Conservation (phyloP, 2,888 invertebrate species). For the Leptinotarsa rubiginosa region DNA sequence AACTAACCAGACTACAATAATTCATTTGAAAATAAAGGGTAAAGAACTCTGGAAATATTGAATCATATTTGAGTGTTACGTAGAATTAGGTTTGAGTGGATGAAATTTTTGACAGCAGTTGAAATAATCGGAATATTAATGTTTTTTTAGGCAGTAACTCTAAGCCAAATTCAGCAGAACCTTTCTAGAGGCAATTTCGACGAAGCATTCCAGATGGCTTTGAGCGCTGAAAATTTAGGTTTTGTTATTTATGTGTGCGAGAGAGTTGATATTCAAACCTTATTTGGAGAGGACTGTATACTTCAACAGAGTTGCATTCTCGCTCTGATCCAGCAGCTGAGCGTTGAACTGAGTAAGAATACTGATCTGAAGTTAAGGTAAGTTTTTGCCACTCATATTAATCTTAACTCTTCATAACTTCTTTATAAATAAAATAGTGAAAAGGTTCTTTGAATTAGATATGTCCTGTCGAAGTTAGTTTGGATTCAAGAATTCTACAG, state of each 20-base stretch:
- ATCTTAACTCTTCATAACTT: background rate
- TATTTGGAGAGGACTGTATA: constrained; percentile 77
- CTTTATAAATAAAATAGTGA: no score
- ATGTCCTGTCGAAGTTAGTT: no score
- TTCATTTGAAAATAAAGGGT: no score
- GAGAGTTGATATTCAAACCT: constrained; percentile 84
- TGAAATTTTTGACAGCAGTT: background rate
- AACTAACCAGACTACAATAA: no score
- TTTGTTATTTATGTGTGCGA: constrained; percentile 90
- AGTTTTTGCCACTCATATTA: constrained; percentile 54
- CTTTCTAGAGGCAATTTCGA: constrained; percentile 81
- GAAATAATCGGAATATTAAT: background rate
- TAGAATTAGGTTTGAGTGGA: no score
- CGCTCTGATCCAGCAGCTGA: constrained; percentile 93
- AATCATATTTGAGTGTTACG: no score
- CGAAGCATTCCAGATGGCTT: constrained; percentile 91
- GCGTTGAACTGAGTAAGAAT: constrained; percentile 87
- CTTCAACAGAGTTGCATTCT: constrained; percentile 90
- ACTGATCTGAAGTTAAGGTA: constrained; percentile 86
- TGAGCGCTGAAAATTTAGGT: constrained; percentile 87
- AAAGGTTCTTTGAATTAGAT: no score
- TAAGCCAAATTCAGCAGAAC: constrained; percentile 77
- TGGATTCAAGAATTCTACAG: no score
- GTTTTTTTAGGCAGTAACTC: constrained; percentile 69
- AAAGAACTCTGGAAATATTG: no score